Percentiles rank a stretch among this genome's conserved stretches.
phyloP scores from a whole-genome alignment of 2,888 invertebrate species.

The Drosophila algonquin region DNA sequence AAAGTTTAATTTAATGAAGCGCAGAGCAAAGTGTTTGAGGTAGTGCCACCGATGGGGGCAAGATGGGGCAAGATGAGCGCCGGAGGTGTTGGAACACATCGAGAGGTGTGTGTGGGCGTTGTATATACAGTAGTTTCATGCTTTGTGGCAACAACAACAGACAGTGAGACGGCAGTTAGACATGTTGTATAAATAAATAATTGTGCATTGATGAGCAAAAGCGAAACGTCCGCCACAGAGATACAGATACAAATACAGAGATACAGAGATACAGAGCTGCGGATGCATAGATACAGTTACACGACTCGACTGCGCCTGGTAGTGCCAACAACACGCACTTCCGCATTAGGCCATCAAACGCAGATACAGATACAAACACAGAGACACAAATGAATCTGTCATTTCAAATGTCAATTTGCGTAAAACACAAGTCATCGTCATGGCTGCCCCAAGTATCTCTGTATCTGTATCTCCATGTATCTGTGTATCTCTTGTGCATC shows the following conservation, averaged over 20 bases:
- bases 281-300: neutral
- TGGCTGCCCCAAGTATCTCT: neutral
- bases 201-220: constrained; percentile 55
- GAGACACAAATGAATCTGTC: constrained; percentile 71
- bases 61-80: neutral
- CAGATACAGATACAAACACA: neutral
- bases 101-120: constrained; percentile 41
- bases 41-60: neutral
- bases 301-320: constrained; percentile 32
- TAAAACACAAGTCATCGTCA: constrained; percentile 40
- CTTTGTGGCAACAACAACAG: constrained; percentile 8
- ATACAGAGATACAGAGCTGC: neutral
- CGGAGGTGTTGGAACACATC: constrained; percentile 27
- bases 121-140: constrained; percentile 19
- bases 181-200: constrained; percentile 57
- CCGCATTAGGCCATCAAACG: constrained; percentile 55
- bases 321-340: constrained; percentile 52
- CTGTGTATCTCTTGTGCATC: neutral
- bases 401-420: constrained; percentile 76
- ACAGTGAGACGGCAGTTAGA: constrained; percentile 46
- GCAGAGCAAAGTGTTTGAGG: constrained; percentile 11
- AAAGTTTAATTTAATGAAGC: constrained; percentile 56
- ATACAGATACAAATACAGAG: constrained; percentile 12
- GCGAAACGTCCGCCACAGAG: constrained; percentile 40
- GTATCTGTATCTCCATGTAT: neutral